Evolutionary conservation across 30 jellyfish, hydroid and myxozoan genomes (phyloP).

Genomic region (Pseudorhiza aurosa): DNA sequence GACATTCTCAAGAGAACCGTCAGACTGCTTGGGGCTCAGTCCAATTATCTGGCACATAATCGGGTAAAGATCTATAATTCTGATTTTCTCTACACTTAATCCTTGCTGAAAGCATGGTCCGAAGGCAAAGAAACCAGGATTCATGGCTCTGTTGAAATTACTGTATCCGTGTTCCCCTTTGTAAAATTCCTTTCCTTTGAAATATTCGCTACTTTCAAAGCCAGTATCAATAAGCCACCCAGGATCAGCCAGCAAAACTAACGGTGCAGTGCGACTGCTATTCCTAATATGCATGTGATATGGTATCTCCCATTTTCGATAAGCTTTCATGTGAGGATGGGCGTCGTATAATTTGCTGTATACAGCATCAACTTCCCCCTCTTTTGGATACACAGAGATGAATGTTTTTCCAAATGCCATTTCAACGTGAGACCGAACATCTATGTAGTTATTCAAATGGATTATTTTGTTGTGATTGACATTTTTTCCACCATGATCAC

Average conservation of each 20-base stretch:
- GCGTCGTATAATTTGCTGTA: constrained; percentile 66
- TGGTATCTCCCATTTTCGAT: constrained; percentile 77
- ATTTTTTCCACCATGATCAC: constrained; percentile 89
- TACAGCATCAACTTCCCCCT: constrained; percentile 14
- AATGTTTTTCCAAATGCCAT: constrained; percentile 78
- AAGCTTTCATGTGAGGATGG: constrained; percentile 77
- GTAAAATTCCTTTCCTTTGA: constrained; percentile 46
- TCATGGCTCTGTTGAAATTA: constrained; percentile 64
- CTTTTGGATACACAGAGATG: constrained; percentile 72
- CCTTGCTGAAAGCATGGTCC: constrained; percentile 82
- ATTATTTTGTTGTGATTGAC: constrained; percentile 54
- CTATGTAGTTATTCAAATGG: constrained; percentile 64
- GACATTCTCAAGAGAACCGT: constrained; percentile 69
- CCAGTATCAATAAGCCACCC: constrained; percentile 82
- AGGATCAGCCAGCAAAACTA: constrained; percentile 76
- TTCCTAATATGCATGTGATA: constrained; percentile 63
- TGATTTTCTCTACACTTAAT: constrained; percentile 7
- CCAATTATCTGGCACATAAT: constrained; percentile 76
- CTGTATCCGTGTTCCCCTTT: constrained; percentile 94
- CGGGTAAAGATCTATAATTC: constrained; percentile 75
- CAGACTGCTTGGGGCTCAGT: constrained; percentile 55
- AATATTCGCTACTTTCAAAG: constrained; percentile 15
- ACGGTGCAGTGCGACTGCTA: constrained; percentile 70
- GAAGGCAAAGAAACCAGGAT: constrained; percentile 85
- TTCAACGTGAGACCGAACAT: constrained; percentile 23